Evolutionary conservation across 2,888 invertebrate genomes (phyloP).

Genomic region (Diploptera punctata): DNA sequence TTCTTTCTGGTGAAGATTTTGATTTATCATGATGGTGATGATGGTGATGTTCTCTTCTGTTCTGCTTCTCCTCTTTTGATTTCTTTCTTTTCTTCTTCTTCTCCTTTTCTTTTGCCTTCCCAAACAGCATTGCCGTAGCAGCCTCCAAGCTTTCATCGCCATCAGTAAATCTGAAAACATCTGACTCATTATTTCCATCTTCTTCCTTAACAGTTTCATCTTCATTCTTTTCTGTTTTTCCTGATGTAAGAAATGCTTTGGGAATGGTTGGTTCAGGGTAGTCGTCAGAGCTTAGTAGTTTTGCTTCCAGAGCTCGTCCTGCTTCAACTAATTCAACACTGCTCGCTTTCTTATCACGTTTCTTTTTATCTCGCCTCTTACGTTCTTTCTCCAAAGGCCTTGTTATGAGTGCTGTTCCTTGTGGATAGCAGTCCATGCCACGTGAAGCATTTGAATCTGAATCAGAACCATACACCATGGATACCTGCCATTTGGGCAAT

Average conservation of each 20-base stretch:
- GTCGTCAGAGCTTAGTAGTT: conserved; percentile 66
- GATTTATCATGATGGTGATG: conserved; percentile 66
- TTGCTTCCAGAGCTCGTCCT: conserved; percentile 81
- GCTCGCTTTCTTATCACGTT: conserved; percentile 47
- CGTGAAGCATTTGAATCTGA: conserved; percentile 52
- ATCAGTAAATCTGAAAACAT: conserved; percentile 67
- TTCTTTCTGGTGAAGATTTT: conserved; percentile 36
- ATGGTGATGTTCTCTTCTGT: conserved; percentile 71
- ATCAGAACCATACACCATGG: conserved; percentile 60
- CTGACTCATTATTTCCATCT: conserved; percentile 52
- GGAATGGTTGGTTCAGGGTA: conserved; percentile 57
- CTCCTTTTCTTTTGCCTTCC: conserved; percentile 75
- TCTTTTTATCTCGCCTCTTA: conserved; percentile 61
- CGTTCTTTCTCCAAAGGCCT: conserved; percentile 64
- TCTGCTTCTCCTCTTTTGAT: conserved; percentile 77
- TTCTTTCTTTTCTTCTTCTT: conserved; percentile 87
- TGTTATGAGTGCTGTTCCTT: conserved; percentile 11
- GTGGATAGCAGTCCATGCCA: conserved; percentile 31
- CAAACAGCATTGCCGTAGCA: conserved; percentile 47
- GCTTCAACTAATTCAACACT: conserved; percentile 74
- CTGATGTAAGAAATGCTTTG: not conserved
- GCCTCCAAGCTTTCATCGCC: conserved; percentile 64
- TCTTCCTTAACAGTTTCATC: conserved; percentile 33
- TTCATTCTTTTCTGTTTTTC: conserved; percentile 23
- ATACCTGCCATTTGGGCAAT: conserved; percentile 51